phyloP scores from a whole-genome alignment of 2,797 vertebrate species.

The Darevskia mixta region DNA sequence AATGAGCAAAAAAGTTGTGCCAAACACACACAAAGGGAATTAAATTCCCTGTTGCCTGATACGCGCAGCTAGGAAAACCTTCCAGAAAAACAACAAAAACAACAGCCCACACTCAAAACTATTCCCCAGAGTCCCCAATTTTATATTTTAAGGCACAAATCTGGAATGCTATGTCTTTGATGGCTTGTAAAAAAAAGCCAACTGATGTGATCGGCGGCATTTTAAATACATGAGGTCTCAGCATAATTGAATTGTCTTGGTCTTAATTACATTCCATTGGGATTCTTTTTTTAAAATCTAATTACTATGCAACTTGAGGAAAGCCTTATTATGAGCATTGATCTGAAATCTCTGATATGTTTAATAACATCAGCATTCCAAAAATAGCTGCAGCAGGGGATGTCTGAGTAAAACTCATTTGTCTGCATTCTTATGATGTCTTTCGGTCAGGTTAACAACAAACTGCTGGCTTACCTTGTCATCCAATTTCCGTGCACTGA shows the following conservation, averaged over 20 bases:
- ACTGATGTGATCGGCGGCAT: conserved; percentile 64
- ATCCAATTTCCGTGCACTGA: conserved; percentile 96
- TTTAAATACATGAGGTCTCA: conserved; percentile 70
- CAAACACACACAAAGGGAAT: not conserved
- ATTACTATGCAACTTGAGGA: conserved; percentile 61
- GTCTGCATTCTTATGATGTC: conserved; percentile 61
- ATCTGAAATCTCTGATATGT: conserved; percentile 69
- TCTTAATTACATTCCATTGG: conserved; percentile 72
- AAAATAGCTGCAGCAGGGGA: conserved; percentile 59
- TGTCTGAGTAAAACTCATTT: conserved; percentile 71
- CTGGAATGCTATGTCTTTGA: conserved; percentile 34
- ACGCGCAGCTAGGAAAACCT: not conserved
- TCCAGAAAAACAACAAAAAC: not conserved
- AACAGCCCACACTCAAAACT: not conserved
- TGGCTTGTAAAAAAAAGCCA: conserved; percentile 47
- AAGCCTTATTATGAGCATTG: conserved; percentile 59
- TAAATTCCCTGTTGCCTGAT: not conserved
- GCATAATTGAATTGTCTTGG: conserved; percentile 67
- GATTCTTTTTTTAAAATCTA: conserved; percentile 45
- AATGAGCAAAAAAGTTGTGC: not conserved
- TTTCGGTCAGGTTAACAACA: conserved; percentile 66
- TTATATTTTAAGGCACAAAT: conserved; percentile 43
- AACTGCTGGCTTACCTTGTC: conserved; percentile 90
- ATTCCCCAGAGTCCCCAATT: conserved; percentile 12
- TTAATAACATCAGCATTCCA: conserved; percentile 68